Base-by-base conservation (phyloP, 2,797 vertebrate genomes). In the Spinibarbus caldwelli region DNA sequence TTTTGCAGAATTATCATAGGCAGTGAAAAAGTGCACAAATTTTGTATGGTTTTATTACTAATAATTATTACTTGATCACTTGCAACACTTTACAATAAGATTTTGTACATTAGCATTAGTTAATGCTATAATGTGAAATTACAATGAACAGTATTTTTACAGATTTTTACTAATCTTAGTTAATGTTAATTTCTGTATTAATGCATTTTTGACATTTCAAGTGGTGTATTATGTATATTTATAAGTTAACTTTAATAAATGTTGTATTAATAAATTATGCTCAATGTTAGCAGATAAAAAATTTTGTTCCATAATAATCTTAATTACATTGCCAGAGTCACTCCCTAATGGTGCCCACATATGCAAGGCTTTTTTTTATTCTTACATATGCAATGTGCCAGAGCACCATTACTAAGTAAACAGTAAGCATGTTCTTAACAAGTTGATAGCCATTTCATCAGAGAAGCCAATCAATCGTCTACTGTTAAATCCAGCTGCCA, bases 401-500 rank as follows among this genome's bases (percentile, higher is more conserved):
- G 15, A 88, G 88, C 88, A 85, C 88, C 86, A 77, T 87, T 68
- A 89, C 89, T 87, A 86, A 90, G 89, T 93, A 93, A 79, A 86
- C 84, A 78, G 41, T 15, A 62, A 64, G n/a, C 47, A 62, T 83
- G 66, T 81, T 67, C 72, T 72, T 80, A 62, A 68, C 80, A 83
- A 83, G 84, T 77, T 91, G 89, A 91, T 72, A 91, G 75, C 91
- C 89, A 93, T 92, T 91, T 90, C 90, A 89, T 87, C 90, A 92
- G 91, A 92, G 90, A 84, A 90, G 89, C 89, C 90, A 91, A 89
- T 94, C 92, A 92, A 91, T 95, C 93, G 92, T 93, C 94, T 90
- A 88, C 64, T 23, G 21, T 90, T 90, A 90, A 93, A 92, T 89
- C 87, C 43, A 89, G 87, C 91, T 90, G 93, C 91, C 91, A 89